Evolutionary conservation across 2,797 vertebrate species (phyloP).

Genomic region (Pseudomugil tenellus): DNA sequence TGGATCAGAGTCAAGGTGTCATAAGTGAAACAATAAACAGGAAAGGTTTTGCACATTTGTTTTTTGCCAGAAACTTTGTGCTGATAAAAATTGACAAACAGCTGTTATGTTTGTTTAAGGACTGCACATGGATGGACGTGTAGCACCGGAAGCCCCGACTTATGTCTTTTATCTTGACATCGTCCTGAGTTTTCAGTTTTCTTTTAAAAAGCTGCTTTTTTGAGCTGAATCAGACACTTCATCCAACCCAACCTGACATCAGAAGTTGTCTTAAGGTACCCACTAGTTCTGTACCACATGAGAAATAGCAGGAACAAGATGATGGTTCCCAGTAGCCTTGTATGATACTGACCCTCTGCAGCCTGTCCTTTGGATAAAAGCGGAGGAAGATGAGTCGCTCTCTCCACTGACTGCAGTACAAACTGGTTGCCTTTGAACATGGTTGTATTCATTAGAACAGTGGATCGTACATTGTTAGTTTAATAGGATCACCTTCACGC

Average conservation of each 20-base stretch:
- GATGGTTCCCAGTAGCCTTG: conserved; percentile 60
- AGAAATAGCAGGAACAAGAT: conserved; percentile 23
- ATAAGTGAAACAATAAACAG: background rate
- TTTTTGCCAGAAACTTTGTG: background rate
- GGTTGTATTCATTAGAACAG: conserved; percentile 62
- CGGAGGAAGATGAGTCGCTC: conserved; percentile 34
- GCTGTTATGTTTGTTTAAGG: background rate
- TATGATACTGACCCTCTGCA: conserved; percentile 48
- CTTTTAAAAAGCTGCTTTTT: conserved; percentile 63
- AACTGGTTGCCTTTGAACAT: conserved; percentile 74
- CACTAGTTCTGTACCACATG: background rate
- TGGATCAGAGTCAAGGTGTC: background rate
- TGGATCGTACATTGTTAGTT: conserved; percentile 55
- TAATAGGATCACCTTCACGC: conserved; percentile 64
- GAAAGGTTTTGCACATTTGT: too few relatives aligned
- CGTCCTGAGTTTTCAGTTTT: background rate
- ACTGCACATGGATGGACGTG: background rate
- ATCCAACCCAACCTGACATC: conserved; percentile 7
- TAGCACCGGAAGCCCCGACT: background rate
- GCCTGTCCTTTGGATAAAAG: conserved; percentile 36
- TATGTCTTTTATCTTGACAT: conserved; percentile 36
- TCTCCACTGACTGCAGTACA: conserved; percentile 67
- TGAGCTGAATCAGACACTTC: conserved; percentile 46
- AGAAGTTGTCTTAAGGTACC: conserved; percentile 11
- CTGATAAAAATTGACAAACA: background rate